These are phyloP conservation scores for Oryzias javanicus DNA, from an alignment of 2,113 vertebrate genomes.

Conservation along the genomic window DNA sequence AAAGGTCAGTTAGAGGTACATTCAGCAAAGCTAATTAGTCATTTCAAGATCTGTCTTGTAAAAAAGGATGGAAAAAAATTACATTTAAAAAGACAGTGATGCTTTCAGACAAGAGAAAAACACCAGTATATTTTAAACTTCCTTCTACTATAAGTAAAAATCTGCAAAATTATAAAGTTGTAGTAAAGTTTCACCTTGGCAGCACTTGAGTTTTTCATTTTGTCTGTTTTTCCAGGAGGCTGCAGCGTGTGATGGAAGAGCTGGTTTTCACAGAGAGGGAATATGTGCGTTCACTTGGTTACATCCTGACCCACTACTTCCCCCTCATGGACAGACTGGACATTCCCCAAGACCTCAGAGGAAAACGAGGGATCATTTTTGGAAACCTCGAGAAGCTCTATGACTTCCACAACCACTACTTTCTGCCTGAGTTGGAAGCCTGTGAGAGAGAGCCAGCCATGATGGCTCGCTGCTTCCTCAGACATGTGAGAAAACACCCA, in stretches of 20 bases:
- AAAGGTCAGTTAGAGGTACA: too few relatives aligned
- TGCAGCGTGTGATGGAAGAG: constrained; percentile 79
- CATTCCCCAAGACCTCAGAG: constrained; percentile 78
- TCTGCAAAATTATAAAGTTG: too few relatives aligned
- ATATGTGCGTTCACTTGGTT: constrained; percentile 74
- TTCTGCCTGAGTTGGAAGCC: constrained; percentile 78
- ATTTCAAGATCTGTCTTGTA: too few relatives aligned
- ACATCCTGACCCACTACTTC: constrained; percentile 77
- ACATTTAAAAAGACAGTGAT: too few relatives aligned
- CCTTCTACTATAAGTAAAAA: too few relatives aligned
- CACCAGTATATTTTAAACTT: too few relatives aligned
- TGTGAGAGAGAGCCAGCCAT: constrained; percentile 70
- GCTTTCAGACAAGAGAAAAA: too few relatives aligned
- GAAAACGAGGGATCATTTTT: constrained; percentile 77
- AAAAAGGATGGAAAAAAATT: too few relatives aligned
- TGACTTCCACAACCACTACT: constrained; percentile 78
- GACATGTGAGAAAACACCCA: constrained; percentile 67
- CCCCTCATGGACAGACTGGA: constrained; percentile 76
- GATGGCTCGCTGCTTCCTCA: constrained; percentile 78
- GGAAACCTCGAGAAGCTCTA: constrained; percentile 81
- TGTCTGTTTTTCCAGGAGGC: constrained; percentile 60
- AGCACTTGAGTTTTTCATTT: not conserved
- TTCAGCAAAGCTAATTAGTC: too few relatives aligned
- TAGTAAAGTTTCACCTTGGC: not conserved
- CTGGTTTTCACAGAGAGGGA: constrained; percentile 79